These are phyloP conservation scores for Penaeus chinensis DNA, from an alignment of 1,140 invertebrate species.

Conservation along the genomic window DNA sequence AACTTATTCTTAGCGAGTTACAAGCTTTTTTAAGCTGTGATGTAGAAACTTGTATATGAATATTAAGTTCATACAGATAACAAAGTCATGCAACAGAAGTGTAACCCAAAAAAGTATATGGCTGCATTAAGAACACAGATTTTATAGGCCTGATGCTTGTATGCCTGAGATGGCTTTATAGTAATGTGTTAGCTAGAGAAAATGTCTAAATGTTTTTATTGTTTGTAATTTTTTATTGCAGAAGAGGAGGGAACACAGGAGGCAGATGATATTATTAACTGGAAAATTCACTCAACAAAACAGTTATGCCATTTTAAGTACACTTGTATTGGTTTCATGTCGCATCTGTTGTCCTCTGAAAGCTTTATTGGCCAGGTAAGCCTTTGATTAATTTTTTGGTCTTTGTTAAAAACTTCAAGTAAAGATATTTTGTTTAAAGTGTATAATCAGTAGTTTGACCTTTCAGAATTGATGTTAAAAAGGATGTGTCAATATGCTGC, in stretches of 20 bases:
- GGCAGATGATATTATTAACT: slow-evolving; percentile 73
- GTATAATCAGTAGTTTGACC: neutral
- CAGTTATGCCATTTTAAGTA: slow-evolving; percentile 87
- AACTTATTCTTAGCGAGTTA: no score
- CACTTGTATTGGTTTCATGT: slow-evolving; percentile 78
- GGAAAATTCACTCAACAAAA: slow-evolving; percentile 76
- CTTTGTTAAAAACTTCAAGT: slow-evolving; percentile 24
- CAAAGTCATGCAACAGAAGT: no score
- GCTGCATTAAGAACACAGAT: no score
- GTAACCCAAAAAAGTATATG: no score
- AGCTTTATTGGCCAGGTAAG: slow-evolving; percentile 77
- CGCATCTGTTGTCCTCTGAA: slow-evolving; percentile 75
- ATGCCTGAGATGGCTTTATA: no score
- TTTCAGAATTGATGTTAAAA: neutral
- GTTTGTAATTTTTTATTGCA: neutral
- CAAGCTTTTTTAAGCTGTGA: no score
- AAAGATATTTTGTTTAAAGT: neutral
- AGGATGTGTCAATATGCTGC: slow-evolving; percentile 16
- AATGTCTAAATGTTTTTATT: no score
- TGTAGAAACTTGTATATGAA: no score
- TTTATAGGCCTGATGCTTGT: no score
- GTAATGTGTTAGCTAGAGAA: no score
- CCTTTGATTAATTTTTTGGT: neutral
- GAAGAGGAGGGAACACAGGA: neutral
- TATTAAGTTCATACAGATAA: no score